A percentile compares a stretch with the other conserved stretches of the same genome.
Evolutionary conservation across 2,888 invertebrate species (phyloP).

Genomic region (Hemicrepidius hirtus): DNA sequence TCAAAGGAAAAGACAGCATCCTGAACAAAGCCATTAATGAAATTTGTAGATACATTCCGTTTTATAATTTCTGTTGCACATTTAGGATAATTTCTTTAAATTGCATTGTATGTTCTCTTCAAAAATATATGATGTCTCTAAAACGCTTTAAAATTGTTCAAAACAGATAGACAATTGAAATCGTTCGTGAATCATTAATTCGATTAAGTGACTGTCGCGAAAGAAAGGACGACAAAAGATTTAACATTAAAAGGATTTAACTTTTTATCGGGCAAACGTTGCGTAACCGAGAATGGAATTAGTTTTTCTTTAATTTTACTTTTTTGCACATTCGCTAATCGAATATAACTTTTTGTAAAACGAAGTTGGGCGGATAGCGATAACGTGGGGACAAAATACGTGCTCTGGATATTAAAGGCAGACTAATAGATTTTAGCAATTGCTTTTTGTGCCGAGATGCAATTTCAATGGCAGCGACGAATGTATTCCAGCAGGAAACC

Average conservation of each 20-base stretch:
- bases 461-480: constrained; percentile 57
- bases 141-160: constrained; percentile 21
- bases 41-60: constrained; percentile 9
- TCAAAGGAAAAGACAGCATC: constrained; percentile 18
- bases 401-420: constrained; percentile 59
- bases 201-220: constrained; percentile 57
- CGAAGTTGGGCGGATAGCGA: constrained; percentile 52
- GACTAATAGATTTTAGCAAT: constrained; percentile 60
- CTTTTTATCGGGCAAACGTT: constrained; percentile 56
- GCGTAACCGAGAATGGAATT: constrained; percentile 58
- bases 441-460: constrained; percentile 57
- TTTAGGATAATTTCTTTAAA: constrained; percentile 21
- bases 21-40: constrained; percentile 13
- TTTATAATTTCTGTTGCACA: not conserved
- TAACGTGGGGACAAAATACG: constrained; percentile 56
- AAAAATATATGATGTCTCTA: not conserved
- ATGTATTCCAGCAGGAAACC: constrained; percentile 58
- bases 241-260: constrained; percentile 58
- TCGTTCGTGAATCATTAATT: constrained; percentile 55
- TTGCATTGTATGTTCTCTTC: constrained; percentile 16
- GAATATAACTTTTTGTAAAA: constrained; percentile 56
- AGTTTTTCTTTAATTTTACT: constrained; percentile 55
- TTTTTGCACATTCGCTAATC: constrained; percentile 56
- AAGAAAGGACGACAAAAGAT: constrained; percentile 55
- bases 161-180: constrained; percentile 54